These are phyloP conservation scores for Sebastes hopkinsi DNA, from an alignment of 2,797 vertebrate genomes.

Conservation along the genomic window DNA sequence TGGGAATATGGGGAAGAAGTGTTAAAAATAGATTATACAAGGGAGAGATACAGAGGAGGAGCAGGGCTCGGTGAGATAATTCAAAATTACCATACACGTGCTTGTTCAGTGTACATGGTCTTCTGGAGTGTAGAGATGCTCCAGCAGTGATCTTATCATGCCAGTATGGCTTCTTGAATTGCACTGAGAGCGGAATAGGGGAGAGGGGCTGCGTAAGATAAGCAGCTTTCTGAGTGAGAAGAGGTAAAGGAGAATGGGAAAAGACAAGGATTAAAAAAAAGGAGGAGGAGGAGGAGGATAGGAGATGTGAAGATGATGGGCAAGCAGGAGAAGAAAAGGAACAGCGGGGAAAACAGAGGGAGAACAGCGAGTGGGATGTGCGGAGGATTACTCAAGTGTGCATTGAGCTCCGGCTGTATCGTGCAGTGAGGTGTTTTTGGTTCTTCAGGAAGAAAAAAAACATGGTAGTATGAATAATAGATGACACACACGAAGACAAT, in stretches of 20 bases:
- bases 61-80: not conserved
- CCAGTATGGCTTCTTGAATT: not conserved
- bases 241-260: not conserved
- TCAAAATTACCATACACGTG: not conserved
- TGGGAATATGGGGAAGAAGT: not conserved
- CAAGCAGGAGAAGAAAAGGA: slow-evolving; percentile 14
- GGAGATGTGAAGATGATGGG: slow-evolving; percentile 8
- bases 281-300: slow-evolving; percentile 1
- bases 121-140: not conserved
- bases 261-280: not conserved
- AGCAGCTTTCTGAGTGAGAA: slow-evolving; percentile 37
- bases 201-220: slow-evolving; percentile 10
- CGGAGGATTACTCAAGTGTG: slow-evolving; percentile 54
- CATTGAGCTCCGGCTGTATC: slow-evolving; percentile 50
- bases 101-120: not conserved
- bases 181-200: not conserved
- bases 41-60: not conserved
- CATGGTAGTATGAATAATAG: slow-evolving; percentile 58
- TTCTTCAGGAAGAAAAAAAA: slow-evolving; percentile 57
- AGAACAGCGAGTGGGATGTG: slow-evolving; percentile 57
- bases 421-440: slow-evolving; percentile 51
- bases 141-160: not conserved
- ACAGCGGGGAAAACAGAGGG: slow-evolving; percentile 18
- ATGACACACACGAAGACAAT: slow-evolving; percentile 33
- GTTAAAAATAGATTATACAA: not conserved